Evolutionary conservation across 2,113 vertebrate genomes (phyloP).

Genomic region (Dicentrarchus labrax): DNA sequence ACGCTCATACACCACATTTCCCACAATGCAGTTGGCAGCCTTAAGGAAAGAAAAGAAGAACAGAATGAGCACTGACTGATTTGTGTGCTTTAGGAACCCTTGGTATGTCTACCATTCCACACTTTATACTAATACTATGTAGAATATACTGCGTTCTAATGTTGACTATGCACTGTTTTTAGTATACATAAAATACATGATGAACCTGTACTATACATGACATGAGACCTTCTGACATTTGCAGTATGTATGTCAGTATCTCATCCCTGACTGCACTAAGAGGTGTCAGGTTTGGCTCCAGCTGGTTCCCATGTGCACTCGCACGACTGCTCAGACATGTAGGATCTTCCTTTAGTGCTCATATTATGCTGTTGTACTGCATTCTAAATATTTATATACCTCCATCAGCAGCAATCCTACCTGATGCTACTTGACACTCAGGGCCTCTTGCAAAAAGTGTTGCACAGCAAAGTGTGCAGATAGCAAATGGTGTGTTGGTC

Average conservation of each 20-base stretch:
- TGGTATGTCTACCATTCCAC: not conserved
- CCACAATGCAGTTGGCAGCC: slow-evolving; percentile 92
- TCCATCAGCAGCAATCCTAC: not conserved
- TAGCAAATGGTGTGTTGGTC: too few relatives aligned
- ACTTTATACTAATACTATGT: not conserved
- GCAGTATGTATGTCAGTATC: not conserved
- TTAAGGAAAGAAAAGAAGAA: slow-evolving; percentile 66
- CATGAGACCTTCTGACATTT: not conserved
- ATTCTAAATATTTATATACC: not conserved
- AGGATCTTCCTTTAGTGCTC: not conserved
- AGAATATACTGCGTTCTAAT: not conserved
- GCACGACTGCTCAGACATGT: not conserved
- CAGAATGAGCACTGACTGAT: not conserved
- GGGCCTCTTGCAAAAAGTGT: too few relatives aligned
- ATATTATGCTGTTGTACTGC: not conserved
- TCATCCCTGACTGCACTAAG: not conserved
- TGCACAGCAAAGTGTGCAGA: too few relatives aligned
- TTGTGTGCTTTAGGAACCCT: not conserved
- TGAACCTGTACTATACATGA: not conserved
- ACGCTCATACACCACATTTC: slow-evolving; percentile 92
- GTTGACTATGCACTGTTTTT: not conserved
- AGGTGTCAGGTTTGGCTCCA: slow-evolving; percentile 17
- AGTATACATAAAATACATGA: not conserved
- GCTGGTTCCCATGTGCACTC: not conserved
- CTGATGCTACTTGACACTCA: not conserved